These are phyloP conservation scores for Pseudomyrmex cubaensis DNA, from an alignment of 1,140 invertebrate genomes.

Conservation along the genomic window DNA sequence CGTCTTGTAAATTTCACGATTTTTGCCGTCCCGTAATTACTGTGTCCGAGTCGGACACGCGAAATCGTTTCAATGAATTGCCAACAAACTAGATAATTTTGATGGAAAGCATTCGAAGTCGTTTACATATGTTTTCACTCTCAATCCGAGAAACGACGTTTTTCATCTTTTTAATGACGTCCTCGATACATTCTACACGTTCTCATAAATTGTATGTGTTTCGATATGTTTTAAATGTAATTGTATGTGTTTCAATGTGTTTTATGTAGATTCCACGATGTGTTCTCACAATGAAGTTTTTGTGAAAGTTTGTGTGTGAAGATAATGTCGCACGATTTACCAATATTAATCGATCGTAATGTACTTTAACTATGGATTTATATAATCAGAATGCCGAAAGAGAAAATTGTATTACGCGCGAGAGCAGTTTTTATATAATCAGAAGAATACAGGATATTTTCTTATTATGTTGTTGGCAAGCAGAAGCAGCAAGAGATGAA, in stretches of 20 bases:
- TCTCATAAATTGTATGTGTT: neutral
- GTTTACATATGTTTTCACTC: neutral
- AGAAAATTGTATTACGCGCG: neutral
- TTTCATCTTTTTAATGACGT: slow-evolving; percentile 22
- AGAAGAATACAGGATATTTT: neutral
- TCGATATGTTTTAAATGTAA: no score
- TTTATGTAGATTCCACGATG: neutral
- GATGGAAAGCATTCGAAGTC: neutral
- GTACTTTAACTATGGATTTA: slow-evolving; percentile 15
- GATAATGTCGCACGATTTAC: neutral
- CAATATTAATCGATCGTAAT: slow-evolving; percentile 44
- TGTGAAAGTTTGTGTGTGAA: slow-evolving; percentile 1
- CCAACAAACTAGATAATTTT: neutral
- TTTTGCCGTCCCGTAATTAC: neutral
- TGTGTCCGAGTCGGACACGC: neutral
- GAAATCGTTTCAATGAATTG: neutral
- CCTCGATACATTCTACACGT: neutral
- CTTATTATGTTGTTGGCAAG: slow-evolving; percentile 58
- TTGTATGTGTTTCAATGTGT: neutral
- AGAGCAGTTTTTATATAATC: slow-evolving; percentile 15
- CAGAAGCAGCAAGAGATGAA: slow-evolving; percentile 97
- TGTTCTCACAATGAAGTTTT: slow-evolving; percentile 18
- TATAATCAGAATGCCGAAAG: neutral
- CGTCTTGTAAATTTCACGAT: neutral
- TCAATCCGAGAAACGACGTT: slow-evolving; percentile 19